These are phyloP conservation scores for Pristionchus pacificus DNA, from an alignment of 1,140 invertebrate species.

Conservation along the genomic window DNA sequence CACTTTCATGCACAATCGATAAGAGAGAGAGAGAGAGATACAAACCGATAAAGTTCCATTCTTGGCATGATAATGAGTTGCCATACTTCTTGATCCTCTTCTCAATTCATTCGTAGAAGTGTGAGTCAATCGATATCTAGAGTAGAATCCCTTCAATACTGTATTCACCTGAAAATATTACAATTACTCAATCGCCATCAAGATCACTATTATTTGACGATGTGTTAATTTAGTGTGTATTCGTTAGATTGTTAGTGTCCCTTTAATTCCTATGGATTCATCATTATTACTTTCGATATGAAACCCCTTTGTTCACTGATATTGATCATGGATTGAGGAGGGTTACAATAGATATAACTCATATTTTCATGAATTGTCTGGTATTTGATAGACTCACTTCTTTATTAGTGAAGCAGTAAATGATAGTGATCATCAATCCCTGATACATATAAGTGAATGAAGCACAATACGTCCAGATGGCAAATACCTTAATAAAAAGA, in stretches of 20 bases:
- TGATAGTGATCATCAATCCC: conserved; percentile 56
- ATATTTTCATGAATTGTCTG: too few relatives aligned
- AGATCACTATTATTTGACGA: too few relatives aligned
- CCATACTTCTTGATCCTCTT: conserved; percentile 44
- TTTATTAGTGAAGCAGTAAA: conserved; percentile 57
- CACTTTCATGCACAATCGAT: too few relatives aligned
- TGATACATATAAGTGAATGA: conserved; percentile 58
- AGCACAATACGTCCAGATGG: conserved; percentile 55
- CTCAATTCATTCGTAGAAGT: conserved; percentile 47
- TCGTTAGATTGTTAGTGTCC: too few relatives aligned
- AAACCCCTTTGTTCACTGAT: conserved; percentile 1
- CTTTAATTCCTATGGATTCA: too few relatives aligned
- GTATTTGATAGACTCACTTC: conserved; percentile 39
- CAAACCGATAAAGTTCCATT: conserved; percentile 23
- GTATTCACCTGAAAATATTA: conserved; percentile 40
- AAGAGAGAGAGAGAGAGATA: too few relatives aligned
- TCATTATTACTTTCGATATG: too few relatives aligned
- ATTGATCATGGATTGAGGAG: background rate
- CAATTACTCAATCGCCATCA: too few relatives aligned
- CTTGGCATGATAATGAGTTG: conserved; percentile 42
- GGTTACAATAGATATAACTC: conserved; percentile 17
- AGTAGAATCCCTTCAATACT: conserved; percentile 45
- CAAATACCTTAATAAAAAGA: conserved; percentile 47
- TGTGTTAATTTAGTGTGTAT: too few relatives aligned
- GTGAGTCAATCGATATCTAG: conserved; percentile 47